phyloP scores from a whole-genome alignment of 1,140 invertebrate genomes.

The Atta texana region DNA sequence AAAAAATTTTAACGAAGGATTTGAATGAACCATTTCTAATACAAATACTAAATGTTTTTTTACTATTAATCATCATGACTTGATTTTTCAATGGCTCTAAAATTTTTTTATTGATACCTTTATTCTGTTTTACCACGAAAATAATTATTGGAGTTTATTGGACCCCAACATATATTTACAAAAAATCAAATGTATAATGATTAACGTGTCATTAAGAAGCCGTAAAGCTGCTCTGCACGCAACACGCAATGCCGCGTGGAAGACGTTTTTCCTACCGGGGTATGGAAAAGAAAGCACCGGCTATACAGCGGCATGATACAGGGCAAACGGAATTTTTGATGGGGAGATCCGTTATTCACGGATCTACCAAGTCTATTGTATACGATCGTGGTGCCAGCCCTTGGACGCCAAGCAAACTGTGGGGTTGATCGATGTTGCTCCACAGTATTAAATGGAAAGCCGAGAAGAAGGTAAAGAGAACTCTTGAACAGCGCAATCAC shows the following conservation, averaged over 20 bases:
- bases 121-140: not conserved
- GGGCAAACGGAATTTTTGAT: slow-evolving; percentile 84
- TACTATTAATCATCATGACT: not conserved
- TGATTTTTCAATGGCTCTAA: not conserved
- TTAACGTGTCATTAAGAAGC: slow-evolving; percentile 22
- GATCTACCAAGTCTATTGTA: slow-evolving; percentile 77
- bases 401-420: slow-evolving; percentile 68
- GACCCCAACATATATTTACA: not conserved
- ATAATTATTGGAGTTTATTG: not conserved
- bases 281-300: slow-evolving; percentile 46
- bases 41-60: no score
- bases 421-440: slow-evolving; percentile 71
- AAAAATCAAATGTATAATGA: not conserved
- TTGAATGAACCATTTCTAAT: no score
- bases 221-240: not conserved
- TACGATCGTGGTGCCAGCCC: slow-evolving; percentile 67
- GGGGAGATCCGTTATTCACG: slow-evolving; percentile 79
- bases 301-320: slow-evolving; percentile 51
- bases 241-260: not conserved
- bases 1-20: no score
- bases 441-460: slow-evolving; percentile 31
- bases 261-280: slow-evolving; percentile 3
- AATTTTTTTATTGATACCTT: not conserved
- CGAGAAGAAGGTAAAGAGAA: slow-evolving; percentile 28
- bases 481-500: not conserved